Base-by-base conservation (phyloP, 2,113 vertebrate species). In the Boleophthalmus pectinirostris region DNA sequence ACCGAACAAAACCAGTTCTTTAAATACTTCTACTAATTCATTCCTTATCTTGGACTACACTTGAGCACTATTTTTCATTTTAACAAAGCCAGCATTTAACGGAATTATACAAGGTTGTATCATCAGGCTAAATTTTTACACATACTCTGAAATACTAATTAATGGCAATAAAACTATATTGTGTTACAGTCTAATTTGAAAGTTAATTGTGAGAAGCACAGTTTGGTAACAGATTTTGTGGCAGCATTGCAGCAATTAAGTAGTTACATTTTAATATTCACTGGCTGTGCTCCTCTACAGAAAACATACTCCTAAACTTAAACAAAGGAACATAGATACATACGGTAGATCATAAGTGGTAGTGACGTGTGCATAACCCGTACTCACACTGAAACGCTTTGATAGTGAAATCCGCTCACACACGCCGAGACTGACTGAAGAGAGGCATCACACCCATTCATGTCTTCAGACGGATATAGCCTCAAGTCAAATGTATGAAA, bases 221-320 rank as follows among this genome's bases (percentile, higher is more conserved):
- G 38, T 43, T 43, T 43, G 38, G 38, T 43, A 43, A 43, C 8
- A 43, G 38, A 54, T n/a, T 54, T 21, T 5, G 16, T 18, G 20
- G 51, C 6, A 9, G 51, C 51, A 58, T 25, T 25, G 14, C 3
- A 43, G 38, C 38, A 43, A 33, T 18, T 20, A 10, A 13, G 15
- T 33, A 33, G 58, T 18, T 61, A 1, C 1, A 13, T 18, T 29
- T 33, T 24, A 89, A 89, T 68, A 78, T 68, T 71, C 57, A 25
- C 68, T 82, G 87, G 92, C 90, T 85, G 85, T 91, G 87, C 81
- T 73, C 82, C 80, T 45, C 79, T 78, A 84, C 21, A 77, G 83
- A 77, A 78, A 77, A 72, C 70, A 68, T 33, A 56, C n/a, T n/a
- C 77, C 79, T 84, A 67, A 67, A 64, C 33, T n/a, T 12, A 82